Conservation (phyloP, 2,113 vertebrate genomes). For the Equus przewalskii region DNA sequence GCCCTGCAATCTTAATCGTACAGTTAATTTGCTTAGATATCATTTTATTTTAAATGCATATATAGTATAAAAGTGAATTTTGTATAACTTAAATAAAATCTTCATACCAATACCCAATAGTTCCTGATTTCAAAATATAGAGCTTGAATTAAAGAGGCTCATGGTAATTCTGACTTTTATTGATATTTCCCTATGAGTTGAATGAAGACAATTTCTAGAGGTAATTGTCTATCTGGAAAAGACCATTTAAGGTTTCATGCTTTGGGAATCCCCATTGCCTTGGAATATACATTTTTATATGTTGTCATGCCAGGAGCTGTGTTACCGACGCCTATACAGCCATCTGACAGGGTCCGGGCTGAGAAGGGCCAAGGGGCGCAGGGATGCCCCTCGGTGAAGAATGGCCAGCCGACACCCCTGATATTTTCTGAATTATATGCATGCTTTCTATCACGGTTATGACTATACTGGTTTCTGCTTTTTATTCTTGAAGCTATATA, state of each 20-base stretch:
- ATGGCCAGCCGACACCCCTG: too few species aligned
- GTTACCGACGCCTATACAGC: too few species aligned
- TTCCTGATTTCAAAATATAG: not conserved
- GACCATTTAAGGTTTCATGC: not conserved
- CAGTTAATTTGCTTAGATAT: conserved; percentile 63
- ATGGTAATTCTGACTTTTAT: not conserved
- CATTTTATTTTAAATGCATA: conserved; percentile 61
- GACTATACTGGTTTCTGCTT: too few species aligned
- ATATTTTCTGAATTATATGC: too few species aligned
- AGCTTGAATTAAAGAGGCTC: not conserved
- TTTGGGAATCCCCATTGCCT: not conserved
- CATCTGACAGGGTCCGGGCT: too few species aligned
- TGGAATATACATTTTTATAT: not conserved
- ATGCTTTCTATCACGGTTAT: too few species aligned
- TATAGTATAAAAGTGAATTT: conserved; percentile 35
- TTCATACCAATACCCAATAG: not conserved
- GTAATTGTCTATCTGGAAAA: not conserved
- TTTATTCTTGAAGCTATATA: too few species aligned
- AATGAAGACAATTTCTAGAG: not conserved
- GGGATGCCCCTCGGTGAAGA: too few species aligned
- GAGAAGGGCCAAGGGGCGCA: too few species aligned
- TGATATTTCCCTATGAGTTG: not conserved
- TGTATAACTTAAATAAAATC: conserved; percentile 36
- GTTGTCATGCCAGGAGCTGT: not conserved
- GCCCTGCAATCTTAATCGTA: conserved; percentile 56